Evolutionary conservation across 1,140 invertebrate genomes (phyloP), one percentile per base, ranked within the genome.

Genomic region (Apis dorsata): DNA sequence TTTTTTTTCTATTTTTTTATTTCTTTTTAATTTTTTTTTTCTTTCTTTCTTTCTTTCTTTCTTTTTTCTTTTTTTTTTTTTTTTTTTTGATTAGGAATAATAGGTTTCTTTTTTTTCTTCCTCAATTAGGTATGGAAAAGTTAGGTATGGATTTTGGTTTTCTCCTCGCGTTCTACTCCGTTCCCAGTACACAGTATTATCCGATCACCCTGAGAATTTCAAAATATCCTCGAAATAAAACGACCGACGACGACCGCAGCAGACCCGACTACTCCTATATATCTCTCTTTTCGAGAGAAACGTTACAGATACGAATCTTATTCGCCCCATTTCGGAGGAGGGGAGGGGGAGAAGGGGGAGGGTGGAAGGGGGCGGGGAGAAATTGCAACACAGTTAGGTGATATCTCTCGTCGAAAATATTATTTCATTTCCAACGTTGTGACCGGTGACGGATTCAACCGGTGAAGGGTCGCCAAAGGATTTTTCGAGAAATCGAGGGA

Each of bases 81-180:
- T 2, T 28, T 28, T 28, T 81, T 91, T 91, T 89, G 84, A 90
- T 91, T 89, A 91, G 90, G 89, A 91, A 91, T 91, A 89, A 88
- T 24, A 34, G 63, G n/a, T 77, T 59, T 86, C 75, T 74, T n/a
- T 4, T 34, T 34, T 34, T 2, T 34, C 34, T 34, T 2, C 3
- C 34, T 34, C 34, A 2, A 2, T 34, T 34, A 34, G 34, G 34
- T 34, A 34, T 34, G 3, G 3, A 34, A 62, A 59, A 57, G 17
- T 57, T 69, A 83, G 62, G 51, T 74, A 17, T 28, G 28, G 15
- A 74, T 78, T 63, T 76, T 79, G 69, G 78, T 73, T 77, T 24
- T 57, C 73, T 57, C 34, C 15, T 24, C 66, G 21, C 66, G 65
- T 55, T 69, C 15, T 44, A 13, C 69, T 2, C 17, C 10, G n/a